Percentiles rank a stretch among this genome's conserved stretches.
These are phyloP conservation scores for Drosophila aff. DNA, from an alignment of 1,140 invertebrate species.

Conservation along the genomic window DNA sequence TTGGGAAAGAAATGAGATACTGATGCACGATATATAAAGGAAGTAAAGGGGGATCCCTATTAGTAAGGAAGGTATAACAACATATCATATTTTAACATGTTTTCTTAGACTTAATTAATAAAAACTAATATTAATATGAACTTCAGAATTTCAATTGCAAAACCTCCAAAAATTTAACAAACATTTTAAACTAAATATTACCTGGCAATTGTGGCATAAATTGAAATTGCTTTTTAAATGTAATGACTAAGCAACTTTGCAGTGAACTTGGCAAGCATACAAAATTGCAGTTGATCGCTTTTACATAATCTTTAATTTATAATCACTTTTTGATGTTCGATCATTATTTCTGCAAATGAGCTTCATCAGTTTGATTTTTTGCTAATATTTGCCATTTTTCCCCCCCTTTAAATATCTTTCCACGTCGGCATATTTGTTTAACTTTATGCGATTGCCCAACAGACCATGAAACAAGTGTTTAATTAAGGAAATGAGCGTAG, in stretches of 20 bases:
- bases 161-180: too few species aligned
- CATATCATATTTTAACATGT: background rate
- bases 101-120: too few species aligned
- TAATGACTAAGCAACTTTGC: conserved; percentile 36
- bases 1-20: background rate
- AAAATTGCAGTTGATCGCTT: conserved; percentile 31
- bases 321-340: conserved; percentile 39
- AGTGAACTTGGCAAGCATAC: conserved; percentile 16
- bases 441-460: conserved; percentile 54
- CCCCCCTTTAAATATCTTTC: conserved; percentile 19
- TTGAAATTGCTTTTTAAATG: conserved; percentile 16
- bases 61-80: background rate
- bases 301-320: conserved; percentile 37
- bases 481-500: conserved; percentile 78
- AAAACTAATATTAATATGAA: too few species aligned
- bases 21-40: conserved; percentile 17
- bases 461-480: conserved; percentile 78
- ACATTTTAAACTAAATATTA: too few species aligned
- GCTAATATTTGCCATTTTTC: conserved; percentile 36
- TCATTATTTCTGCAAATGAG: conserved; percentile 50
- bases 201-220: too few species aligned
- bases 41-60: background rate
- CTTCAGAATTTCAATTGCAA: too few species aligned
- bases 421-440: conserved; percentile 50
- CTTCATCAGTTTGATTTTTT: conserved; percentile 31